Conservation (phyloP, 1,140 invertebrate species). For the Bathynomus jamesi region DNA sequence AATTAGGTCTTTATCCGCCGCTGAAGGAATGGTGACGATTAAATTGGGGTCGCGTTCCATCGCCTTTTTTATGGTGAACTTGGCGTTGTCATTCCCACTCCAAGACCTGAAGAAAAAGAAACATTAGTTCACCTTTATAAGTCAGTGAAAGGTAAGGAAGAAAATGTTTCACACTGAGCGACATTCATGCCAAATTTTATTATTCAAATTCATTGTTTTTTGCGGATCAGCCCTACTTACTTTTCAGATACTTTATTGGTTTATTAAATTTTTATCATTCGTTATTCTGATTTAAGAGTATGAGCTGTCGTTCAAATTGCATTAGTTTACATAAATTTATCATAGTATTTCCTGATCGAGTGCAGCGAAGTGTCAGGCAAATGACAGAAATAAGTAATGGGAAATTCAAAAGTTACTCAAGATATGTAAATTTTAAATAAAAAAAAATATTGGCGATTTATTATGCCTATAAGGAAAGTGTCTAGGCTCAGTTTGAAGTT, state of each 20-base stretch:
- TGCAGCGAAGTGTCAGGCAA: too few relatives aligned
- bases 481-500: too few relatives aligned
- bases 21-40: conserved; percentile 50
- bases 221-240: not conserved
- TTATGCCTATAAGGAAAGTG: too few relatives aligned
- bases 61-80: conserved; percentile 47
- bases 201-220: conserved; percentile 8
- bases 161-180: conserved; percentile 5
- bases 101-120: conserved; percentile 39
- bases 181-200: not conserved
- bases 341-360: too few relatives aligned
- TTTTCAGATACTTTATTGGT: not conserved
- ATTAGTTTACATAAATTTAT: too few relatives aligned
- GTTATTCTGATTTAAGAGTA: not conserved
- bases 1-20: conserved; percentile 26
- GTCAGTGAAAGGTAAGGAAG: too few relatives aligned
- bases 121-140: too few relatives aligned
- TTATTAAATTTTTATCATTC: not conserved
- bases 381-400: too few relatives aligned
- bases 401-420: too few relatives aligned
- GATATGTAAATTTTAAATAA: too few relatives aligned
- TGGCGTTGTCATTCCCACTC: conserved; percentile 49
- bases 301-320: too few relatives aligned
- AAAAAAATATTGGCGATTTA: too few relatives aligned
- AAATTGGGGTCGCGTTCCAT: conserved; percentile 48